Evolutionary conservation across 2,797 vertebrate genomes (phyloP).

Genomic region (Diplodus sargus): DNA sequence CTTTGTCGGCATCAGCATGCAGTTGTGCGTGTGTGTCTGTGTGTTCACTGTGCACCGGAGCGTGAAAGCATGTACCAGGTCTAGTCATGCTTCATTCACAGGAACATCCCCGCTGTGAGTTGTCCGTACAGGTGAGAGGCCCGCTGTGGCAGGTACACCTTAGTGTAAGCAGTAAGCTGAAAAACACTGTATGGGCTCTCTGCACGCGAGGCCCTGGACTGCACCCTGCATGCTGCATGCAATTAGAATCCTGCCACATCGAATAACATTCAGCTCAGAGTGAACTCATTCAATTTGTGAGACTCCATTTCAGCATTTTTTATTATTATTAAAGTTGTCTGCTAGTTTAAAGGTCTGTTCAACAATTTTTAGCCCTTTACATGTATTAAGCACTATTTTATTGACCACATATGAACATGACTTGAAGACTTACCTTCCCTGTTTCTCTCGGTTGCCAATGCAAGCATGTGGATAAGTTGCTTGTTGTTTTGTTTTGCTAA

Average conservation of each 20-base stretch:
- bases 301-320: not conserved
- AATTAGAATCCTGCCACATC: not conserved
- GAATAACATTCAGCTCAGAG: slow-evolving; percentile 3
- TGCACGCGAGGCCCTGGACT: slow-evolving; percentile 21
- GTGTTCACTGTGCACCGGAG: slow-evolving; percentile 35
- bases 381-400: too few relatives aligned
- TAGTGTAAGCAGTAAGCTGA: slow-evolving; percentile 24
- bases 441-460: too few relatives aligned
- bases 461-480: too few relatives aligned
- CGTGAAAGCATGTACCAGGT: slow-evolving; percentile 45
- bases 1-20: slow-evolving; percentile 27
- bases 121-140: slow-evolving; percentile 47
- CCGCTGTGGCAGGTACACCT: slow-evolving; percentile 15
- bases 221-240: slow-evolving; percentile 9
- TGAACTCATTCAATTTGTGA: slow-evolving; percentile 4
- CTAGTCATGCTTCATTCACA: slow-evolving; percentile 54
- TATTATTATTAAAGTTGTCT: not conserved
- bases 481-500: too few relatives aligned
- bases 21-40: slow-evolving; percentile 1
- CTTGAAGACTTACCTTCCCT: too few relatives aligned
- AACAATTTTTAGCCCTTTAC: too few relatives aligned
- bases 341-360: not conserved
- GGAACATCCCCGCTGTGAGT: slow-evolving; percentile 45
- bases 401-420: too few relatives aligned
- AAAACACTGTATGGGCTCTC: slow-evolving; percentile 12